Evolutionary conservation across 2,888 invertebrate species (phyloP), one percentile per base, ranked within the genome.

Genomic region (Notodonta dromedarius): DNA sequence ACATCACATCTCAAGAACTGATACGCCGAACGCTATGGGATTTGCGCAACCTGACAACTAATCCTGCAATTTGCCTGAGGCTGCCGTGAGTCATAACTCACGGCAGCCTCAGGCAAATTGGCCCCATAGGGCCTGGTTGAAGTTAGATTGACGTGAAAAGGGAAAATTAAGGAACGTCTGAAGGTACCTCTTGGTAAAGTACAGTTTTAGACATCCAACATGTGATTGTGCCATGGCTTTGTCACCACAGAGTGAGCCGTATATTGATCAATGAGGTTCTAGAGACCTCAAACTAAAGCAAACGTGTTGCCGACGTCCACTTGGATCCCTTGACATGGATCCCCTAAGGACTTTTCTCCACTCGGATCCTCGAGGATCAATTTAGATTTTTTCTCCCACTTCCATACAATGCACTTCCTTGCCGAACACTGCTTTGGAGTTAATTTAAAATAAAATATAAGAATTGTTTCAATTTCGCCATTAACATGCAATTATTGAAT

Each of bases 1-100:
- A 84, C 81, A 79, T 74, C 80, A 74, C 74, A 79, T 82, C 75
- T 74, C 66, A 62, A 70, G 77, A 81, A 72, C 75, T 78, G 78
- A 75, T 74, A 74, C 73, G 73, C 76, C 67, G 67, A 77, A 80
- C 79, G 79, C 83, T 77, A 79, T 73, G 76, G 76, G 76, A 79
- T 84, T 82, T 82, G 77, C 75, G 73, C 74, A 67, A 74, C 76
- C 75, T 75, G 71, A 75, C 74, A 76, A 74, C 74, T 68, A 74
- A 72, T 75, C 63, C 67, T 57, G 42, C 59, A 59, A 62, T 44
- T 64, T 58, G 70, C 77, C 71, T 51, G 61, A 35, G 73, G 69
- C 65, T 73, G 65, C 63, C 69, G 66, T 72, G 75, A 68, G 61
- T 60, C 58, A 60, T 58, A n/a, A n/a, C n/a, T n/a, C n/a, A n/a